Percentiles rank a stretch among this genome's conserved stretches.
These are phyloP conservation scores for Mesorhabditis belari DNA, from an alignment of 2,888 invertebrate species.

Conservation along the genomic window DNA sequence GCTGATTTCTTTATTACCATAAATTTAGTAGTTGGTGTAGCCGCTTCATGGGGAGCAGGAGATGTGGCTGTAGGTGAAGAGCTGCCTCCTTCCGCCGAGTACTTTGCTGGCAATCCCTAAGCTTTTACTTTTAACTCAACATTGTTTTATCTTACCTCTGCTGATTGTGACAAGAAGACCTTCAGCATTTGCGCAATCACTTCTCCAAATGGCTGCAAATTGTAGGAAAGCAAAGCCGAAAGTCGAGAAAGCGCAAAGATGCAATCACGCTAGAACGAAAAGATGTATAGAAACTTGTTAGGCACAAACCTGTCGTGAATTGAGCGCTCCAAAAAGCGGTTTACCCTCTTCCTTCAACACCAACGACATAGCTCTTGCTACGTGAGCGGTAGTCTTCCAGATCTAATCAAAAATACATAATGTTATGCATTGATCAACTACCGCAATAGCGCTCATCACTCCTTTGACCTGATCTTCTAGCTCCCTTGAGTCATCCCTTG, in stretches of 20 bases:
- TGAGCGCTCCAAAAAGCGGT: conserved; percentile 59
- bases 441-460: conserved; percentile 17
- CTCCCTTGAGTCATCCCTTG: conserved; percentile 9
- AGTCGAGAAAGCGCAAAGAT: conserved; percentile 42
- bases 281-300: neutral
- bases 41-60: neutral
- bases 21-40: neutral
- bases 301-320: conserved; percentile 55
- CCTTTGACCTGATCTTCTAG: conserved; percentile 21
- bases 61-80: neutral
- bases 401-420: too few species aligned
- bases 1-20: neutral
- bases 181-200: conserved; percentile 28
- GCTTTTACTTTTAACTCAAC: neutral
- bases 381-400: conserved; percentile 56
- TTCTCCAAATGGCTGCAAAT: conserved; percentile 32
- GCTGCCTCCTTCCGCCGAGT: conserved; percentile 2
- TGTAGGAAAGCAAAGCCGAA: conserved; percentile 36
- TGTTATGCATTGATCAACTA: too few species aligned
- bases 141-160: neutral
- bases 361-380: conserved; percentile 57
- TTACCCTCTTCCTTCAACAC: conserved; percentile 56
- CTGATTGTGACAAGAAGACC: conserved; percentile 31
- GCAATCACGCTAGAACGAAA: conserved; percentile 39
- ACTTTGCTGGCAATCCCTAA: conserved; percentile 10